Evolutionary conservation across 2,888 invertebrate genomes (phyloP).

Genomic region (Cremastobaeus sp.): DNA sequence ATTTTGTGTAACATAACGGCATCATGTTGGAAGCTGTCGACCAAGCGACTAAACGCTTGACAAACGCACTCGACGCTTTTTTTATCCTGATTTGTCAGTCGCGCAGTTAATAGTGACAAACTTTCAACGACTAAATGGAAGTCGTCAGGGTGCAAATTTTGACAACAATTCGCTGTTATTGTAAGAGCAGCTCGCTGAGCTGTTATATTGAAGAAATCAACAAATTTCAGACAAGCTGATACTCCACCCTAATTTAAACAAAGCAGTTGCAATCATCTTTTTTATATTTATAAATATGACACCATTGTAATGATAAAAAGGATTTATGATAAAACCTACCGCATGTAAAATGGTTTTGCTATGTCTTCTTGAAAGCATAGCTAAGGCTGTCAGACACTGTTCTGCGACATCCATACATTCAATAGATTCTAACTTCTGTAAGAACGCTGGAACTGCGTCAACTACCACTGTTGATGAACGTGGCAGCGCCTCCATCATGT

Average conservation of each 20-base stretch:
- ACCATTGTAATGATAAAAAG: too few species aligned
- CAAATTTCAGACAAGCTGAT: conserved; percentile 95
- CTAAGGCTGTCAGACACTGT: conserved; percentile 97
- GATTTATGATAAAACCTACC: conserved; percentile 79
- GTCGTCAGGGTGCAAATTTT: conserved; percentile 95
- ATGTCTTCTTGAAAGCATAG: conserved; percentile 97
- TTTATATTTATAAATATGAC: too few species aligned
- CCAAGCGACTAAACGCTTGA: conserved; percentile 95
- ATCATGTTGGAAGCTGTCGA: conserved; percentile 97
- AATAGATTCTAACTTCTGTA: conserved; percentile 97
- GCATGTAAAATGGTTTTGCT: conserved; percentile 97
- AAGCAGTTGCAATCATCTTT: conserved; percentile 53
- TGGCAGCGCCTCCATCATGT: conserved; percentile 99
- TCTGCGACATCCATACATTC: conserved; percentile 99
- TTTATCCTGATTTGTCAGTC: conserved; percentile 93
- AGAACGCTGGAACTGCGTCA: conserved; percentile 97
- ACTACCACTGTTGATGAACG: conserved; percentile 97
- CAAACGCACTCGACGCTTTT: conserved; percentile 99
- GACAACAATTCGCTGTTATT: conserved; percentile 98
- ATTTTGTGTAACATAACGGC: conserved; percentile 94
- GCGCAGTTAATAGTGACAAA: conserved; percentile 88
- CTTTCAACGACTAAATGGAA: conserved; percentile 95
- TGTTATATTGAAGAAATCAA: conserved; percentile 99
- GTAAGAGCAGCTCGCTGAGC: conserved; percentile 97
- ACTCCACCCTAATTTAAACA: conserved; percentile 96